A percentile compares a stretch with the other conserved stretches of the same genome.
phyloP scores from a whole-genome alignment of 1,140 invertebrate genomes.

The Drosophila tani region DNA sequence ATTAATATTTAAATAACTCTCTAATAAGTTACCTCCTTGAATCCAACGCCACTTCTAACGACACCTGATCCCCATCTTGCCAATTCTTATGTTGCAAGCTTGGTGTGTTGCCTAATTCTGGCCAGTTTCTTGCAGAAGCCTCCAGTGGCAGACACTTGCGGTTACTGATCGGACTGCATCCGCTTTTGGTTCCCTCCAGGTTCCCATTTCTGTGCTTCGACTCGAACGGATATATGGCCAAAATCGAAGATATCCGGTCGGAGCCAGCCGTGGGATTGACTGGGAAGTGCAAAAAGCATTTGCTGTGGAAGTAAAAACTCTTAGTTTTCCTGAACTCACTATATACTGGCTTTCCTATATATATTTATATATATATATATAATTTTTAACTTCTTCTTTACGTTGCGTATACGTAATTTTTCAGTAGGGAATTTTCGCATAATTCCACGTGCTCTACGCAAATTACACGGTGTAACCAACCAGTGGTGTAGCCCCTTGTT shows the following conservation, averaged over 20 bases:
- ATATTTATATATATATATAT: background rate
- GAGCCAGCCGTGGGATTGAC: conserved; percentile 28
- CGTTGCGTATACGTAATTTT: conserved; percentile 73
- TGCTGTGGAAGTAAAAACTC: conserved; percentile 1
- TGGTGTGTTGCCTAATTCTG: conserved; percentile 11
- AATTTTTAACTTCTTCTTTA: background rate
- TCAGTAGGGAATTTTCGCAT: conserved; percentile 16
- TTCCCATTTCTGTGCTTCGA: conserved; percentile 1
- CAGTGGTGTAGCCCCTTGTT: background rate
- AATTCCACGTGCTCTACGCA: conserved; percentile 60
- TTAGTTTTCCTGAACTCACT: background rate
- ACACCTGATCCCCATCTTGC: background rate
- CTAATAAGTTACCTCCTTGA: background rate
- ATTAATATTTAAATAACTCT: no score
- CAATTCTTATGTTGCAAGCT: background rate
- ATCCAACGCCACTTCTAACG: no score
- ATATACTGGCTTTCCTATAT: no score
- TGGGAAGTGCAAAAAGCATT: conserved; percentile 22
- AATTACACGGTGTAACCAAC: conserved; percentile 28
- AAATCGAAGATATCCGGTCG: conserved; percentile 76
- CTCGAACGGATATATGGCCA: conserved; percentile 68
- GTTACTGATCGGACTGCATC: conserved; percentile 48
- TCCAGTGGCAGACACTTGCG: conserved; percentile 31
- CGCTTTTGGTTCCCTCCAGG: conserved; percentile 3
- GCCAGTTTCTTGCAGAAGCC: conserved; percentile 25